Percentiles rank a stretch among this genome's conserved stretches.
Evolutionary conservation across 2,888 invertebrate genomes (phyloP).

Genomic region (Meliscaeva auricollis): DNA sequence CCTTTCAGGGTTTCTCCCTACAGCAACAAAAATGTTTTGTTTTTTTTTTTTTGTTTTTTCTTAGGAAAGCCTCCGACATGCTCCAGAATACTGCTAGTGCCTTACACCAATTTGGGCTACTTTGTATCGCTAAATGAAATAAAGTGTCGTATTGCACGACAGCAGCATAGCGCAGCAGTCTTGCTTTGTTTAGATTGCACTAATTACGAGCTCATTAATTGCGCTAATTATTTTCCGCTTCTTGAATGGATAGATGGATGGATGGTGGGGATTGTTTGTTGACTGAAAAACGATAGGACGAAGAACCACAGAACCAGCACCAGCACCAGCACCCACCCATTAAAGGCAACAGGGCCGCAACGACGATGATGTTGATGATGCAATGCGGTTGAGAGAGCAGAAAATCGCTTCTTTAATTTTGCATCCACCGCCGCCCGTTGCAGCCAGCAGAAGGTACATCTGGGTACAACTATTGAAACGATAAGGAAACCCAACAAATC

Average conservation of each 20-base stretch:
- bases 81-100: constrained; percentile 18
- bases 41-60: constrained; percentile 53
- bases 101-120: constrained; percentile 66
- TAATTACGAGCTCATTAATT: constrained; percentile 82
- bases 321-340: too few relatives aligned
- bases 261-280: constrained; percentile 55
- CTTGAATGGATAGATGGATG: constrained; percentile 67
- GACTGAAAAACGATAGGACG: constrained; percentile 48
- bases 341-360: neutral
- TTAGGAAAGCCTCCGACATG: constrained; percentile 37
- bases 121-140: constrained; percentile 72
- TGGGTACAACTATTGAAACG: neutral
- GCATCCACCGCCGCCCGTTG: too few relatives aligned
- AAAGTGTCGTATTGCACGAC: constrained; percentile 74
- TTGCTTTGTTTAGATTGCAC: constrained; percentile 78
- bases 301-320: constrained; percentile 16
- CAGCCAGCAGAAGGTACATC: constrained; percentile 37
- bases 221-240: constrained; percentile 82
- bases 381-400: constrained; percentile 67
- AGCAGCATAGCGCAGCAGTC: constrained; percentile 53
- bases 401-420: constrained; percentile 66
- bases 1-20: constrained; percentile 61
- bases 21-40: constrained; percentile 6
- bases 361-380: constrained; percentile 51
- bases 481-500: neutral